Evolutionary conservation across 2,113 vertebrate species (phyloP).

Genomic region (Ciconia boyciana): DNA sequence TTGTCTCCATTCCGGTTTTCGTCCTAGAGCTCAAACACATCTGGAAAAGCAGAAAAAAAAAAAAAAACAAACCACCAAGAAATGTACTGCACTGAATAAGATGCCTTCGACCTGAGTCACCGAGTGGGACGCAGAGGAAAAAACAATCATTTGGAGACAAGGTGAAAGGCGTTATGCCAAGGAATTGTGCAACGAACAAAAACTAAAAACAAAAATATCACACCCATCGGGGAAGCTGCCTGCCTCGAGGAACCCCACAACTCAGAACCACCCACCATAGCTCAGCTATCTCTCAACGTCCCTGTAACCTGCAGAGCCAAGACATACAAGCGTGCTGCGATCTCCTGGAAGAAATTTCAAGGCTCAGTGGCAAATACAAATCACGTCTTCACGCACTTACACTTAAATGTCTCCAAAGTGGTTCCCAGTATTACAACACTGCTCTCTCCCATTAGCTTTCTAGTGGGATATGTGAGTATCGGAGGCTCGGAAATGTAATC

Average conservation of each 20-base stretch:
- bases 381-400: background rate
- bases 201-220: background rate
- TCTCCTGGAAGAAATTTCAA: background rate
- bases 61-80: background rate
- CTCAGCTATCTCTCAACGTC: background rate
- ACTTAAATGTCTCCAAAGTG: background rate
- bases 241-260: background rate
- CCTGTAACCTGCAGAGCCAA: background rate
- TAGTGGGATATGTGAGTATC: fast-evolving
- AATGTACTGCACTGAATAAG: background rate
- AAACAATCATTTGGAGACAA: background rate
- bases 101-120: slow-evolving; percentile 17
- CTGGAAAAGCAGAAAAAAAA: background rate
- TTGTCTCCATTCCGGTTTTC: background rate
- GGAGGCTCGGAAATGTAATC: background rate
- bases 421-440: background rate
- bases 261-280: fast-evolving
- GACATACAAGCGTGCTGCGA: background rate
- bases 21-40: background rate
- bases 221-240: background rate
- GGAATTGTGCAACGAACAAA: background rate
- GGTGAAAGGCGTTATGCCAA: background rate
- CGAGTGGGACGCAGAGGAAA: fast-evolving
- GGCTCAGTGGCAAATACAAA: background rate
- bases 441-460: background rate